Percentiles rank a stretch among this genome's conserved stretches.
phyloP scores from a whole-genome alignment of 2,888 invertebrate species.

The Keiferia lycopersicella region DNA sequence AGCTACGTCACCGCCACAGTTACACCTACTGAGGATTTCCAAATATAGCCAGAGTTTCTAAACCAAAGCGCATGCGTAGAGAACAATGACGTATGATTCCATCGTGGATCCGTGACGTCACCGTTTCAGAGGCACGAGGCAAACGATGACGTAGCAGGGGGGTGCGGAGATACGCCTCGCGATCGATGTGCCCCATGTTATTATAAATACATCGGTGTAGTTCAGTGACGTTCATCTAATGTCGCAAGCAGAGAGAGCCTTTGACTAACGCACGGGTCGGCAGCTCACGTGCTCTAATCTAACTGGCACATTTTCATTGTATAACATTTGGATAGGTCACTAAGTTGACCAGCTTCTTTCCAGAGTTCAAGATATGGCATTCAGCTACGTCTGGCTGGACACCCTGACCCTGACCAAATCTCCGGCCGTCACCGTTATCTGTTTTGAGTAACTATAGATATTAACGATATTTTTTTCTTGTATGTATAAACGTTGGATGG shows the following conservation, averaged over 20 bases:
- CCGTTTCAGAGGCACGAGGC: constrained; percentile 43
- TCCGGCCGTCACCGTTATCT: constrained; percentile 8
- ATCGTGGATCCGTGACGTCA: constrained; percentile 64
- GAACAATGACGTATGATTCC: constrained; percentile 56
- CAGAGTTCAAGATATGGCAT: constrained; percentile 57
- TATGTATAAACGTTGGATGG: no score
- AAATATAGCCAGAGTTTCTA: constrained; percentile 41
- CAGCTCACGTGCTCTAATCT: constrained; percentile 58
- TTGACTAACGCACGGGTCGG: constrained; percentile 65
- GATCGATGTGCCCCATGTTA: constrained; percentile 37
- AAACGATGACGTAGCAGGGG: constrained; percentile 64
- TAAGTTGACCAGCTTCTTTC: constrained; percentile 48
- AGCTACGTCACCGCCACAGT: constrained; percentile 18
- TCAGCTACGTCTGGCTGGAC: constrained; percentile 40
- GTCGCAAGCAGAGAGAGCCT: constrained; percentile 53
- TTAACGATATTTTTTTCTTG: background rate
- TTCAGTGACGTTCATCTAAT: constrained; percentile 66
- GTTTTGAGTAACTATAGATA: background rate
- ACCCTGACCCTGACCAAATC: constrained; percentile 33
- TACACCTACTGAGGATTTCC: constrained; percentile 40
- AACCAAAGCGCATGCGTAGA: constrained; percentile 53
- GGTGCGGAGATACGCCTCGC: constrained; percentile 47
- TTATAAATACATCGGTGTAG: constrained; percentile 55
- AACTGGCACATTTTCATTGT: constrained; percentile 44
- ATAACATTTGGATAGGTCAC: constrained; percentile 54